Evolutionary conservation across 2,113 vertebrate genomes (phyloP).

Genomic region (Laticauda colubrina): DNA sequence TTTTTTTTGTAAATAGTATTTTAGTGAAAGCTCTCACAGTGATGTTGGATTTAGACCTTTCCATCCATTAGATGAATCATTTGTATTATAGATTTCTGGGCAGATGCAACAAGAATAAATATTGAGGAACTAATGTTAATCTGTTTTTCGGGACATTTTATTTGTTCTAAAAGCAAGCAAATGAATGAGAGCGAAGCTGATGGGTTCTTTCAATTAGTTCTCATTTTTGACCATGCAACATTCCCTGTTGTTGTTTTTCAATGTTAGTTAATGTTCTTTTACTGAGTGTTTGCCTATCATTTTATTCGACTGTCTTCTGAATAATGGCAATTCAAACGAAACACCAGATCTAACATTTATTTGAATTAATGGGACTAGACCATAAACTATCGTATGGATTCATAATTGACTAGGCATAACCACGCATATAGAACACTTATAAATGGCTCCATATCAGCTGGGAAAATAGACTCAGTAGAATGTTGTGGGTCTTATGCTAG

Average conservation of each 20-base stretch:
- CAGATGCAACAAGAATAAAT: constrained; percentile 25
- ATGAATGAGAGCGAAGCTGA: not conserved
- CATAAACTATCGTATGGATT: not conserved
- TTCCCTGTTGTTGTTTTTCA: not conserved
- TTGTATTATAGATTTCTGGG: constrained; percentile 22
- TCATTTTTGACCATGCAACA: not conserved
- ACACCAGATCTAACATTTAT: not conserved
- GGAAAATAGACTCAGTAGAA: not conserved
- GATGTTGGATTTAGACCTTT: constrained; percentile 23
- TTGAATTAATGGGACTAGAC: not conserved
- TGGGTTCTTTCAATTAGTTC: not conserved
- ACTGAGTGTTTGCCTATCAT: not conserved
- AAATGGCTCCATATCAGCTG: not conserved
- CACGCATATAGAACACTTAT: not conserved
- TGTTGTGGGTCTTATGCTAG: not conserved
- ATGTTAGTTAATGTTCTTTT: constrained; percentile 1
- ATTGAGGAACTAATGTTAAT: constrained; percentile 24
- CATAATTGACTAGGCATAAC: not conserved
- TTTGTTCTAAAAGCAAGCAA: not conserved
- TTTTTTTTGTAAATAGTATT: not conserved
- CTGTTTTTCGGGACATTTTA: constrained; percentile 30
- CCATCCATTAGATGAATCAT: not conserved
- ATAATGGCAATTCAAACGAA: not conserved
- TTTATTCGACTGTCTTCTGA: not conserved
- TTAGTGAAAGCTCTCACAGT: not conserved